Percentiles rank a stretch among this genome's conserved stretches.
These are phyloP conservation scores for Aporophyla lueneburgensis DNA, from an alignment of 2,888 invertebrate species.

Conservation along the genomic window DNA sequence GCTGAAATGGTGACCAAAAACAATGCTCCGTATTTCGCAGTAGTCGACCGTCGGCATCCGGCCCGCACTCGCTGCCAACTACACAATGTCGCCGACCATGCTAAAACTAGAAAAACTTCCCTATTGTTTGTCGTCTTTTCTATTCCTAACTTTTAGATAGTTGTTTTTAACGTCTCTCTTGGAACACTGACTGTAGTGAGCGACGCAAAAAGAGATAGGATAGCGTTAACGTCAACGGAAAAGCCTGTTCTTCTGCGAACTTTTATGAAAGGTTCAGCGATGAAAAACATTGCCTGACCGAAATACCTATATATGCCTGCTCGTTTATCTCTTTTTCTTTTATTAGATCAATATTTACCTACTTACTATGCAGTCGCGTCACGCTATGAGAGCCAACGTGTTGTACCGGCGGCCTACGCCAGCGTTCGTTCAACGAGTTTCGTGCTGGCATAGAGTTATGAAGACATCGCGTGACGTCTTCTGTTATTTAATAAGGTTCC, in stretches of 20 bases:
- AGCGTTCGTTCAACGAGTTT: constrained; percentile 67
- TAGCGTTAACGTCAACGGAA: constrained; percentile 35
- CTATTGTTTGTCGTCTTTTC: constrained; percentile 82
- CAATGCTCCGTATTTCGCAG: constrained; percentile 82
- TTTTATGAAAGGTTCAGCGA: constrained; percentile 19
- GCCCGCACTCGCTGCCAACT: constrained; percentile 80
- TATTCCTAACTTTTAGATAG: constrained; percentile 80
- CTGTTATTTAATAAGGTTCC: constrained; percentile 81
- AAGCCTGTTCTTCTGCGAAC: constrained; percentile 19
- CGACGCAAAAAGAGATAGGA: constrained; percentile 65
- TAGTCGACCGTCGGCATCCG: constrained; percentile 77
- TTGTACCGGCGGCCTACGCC: constrained; percentile 46
- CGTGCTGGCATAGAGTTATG: constrained; percentile 77
- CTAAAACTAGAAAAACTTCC: constrained; percentile 84
- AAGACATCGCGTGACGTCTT: constrained; percentile 84
- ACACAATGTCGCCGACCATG: constrained; percentile 81
- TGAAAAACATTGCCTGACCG: constrained; percentile 12
- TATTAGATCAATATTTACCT: constrained; percentile 68
- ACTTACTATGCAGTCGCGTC: constrained; percentile 69
- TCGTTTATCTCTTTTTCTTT: constrained; percentile 50
- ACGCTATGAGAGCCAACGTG: constrained; percentile 63
- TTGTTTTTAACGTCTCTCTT: constrained; percentile 77
- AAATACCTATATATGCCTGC: constrained; percentile 23
- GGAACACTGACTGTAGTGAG: constrained; percentile 71
- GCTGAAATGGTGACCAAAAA: constrained; percentile 81